Evolutionary conservation across 53 echinoderm and acorn worm genomes (phyloP), one percentile per base, ranked within the genome.

Genomic region (Echinometra lucunter): DNA sequence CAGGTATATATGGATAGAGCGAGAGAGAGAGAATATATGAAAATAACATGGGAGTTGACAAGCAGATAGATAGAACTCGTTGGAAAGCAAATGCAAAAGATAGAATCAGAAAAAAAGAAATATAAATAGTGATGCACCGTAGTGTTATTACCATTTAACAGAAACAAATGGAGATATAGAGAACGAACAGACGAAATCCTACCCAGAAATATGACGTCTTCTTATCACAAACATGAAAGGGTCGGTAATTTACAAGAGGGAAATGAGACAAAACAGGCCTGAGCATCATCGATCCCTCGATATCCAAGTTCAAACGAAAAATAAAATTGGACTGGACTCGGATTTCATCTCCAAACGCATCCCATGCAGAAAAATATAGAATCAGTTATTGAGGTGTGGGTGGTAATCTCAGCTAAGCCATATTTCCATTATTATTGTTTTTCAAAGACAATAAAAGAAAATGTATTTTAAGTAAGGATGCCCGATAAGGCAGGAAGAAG

Each of bases 311-410:
- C 72, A 72, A 75, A 75, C 4, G 21, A 75, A 75, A 75, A 18
- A 75, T 17, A 11, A 37, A 75, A 38, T 19, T 75, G 40, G 75
- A 75, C 18, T 38, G 75, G 75, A 75, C 38, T 75, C 75, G 40
- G 1, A 75, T 75, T 75, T 75, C 75, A 75, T 75, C 75, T 75
- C 38, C 37, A 16, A n/a, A 5, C 15, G 16, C 75, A 75, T 75
- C 75, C 75, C 75, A 75, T n/a, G 70, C n/a, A 70, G 70, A 70
- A 70, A n/a, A 75, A 38, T 40, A 40, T 67, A 75, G 75, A 75
- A 75, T 37, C 38, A 38, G 19, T 18, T 28, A 67, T 67, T 9
- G 32, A 40, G 40, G 16, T 40, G 75, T 75, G 75, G 75, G 75
- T 38, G 75, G 75, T 75, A 40, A 18, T 75, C 75, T 40, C 0